Evolutionary conservation across 2,888 invertebrate species (phyloP).

Genomic region (Thumatha senex): DNA sequence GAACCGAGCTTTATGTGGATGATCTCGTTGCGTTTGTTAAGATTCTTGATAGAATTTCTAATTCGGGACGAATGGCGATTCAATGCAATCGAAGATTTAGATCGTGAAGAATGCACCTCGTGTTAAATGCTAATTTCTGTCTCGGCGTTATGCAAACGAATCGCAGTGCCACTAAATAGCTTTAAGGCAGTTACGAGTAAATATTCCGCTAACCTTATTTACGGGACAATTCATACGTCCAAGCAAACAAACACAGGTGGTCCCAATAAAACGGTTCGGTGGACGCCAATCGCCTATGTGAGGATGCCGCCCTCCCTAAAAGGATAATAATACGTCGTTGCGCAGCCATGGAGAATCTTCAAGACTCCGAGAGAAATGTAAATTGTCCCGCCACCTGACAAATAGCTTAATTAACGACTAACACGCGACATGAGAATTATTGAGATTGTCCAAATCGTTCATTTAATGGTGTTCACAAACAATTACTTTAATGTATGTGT

Average conservation of each 20-base stretch:
- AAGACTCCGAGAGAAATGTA: constrained; percentile 77
- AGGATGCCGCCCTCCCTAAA: constrained; percentile 81
- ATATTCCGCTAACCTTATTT: constrained; percentile 80
- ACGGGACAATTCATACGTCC: constrained; percentile 82
- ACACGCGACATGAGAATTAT: constrained; percentile 71
- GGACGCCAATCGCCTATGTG: constrained; percentile 63
- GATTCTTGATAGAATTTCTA: constrained; percentile 56
- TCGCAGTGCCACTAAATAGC: constrained; percentile 71
- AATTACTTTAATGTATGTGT: too few relatives aligned
- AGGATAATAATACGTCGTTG: constrained; percentile 83
- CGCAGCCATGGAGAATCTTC: constrained; percentile 62
- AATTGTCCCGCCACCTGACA: constrained; percentile 76
- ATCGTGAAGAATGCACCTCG: constrained; percentile 49
- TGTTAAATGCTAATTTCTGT: constrained; percentile 74
- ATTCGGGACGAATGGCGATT: constrained; percentile 49
- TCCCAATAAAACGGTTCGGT: constrained; percentile 77
- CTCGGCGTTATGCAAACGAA: constrained; percentile 70
- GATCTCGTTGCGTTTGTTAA: constrained; percentile 38
- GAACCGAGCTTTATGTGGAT: constrained; percentile 47
- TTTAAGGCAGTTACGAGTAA: constrained; percentile 65
- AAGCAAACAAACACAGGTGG: constrained; percentile 77
- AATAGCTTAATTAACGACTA: constrained; percentile 82
- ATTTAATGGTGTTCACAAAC: constrained; percentile 34
- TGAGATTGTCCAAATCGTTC: constrained; percentile 66
- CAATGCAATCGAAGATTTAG: constrained; percentile 51